Conservation (phyloP, 2,888 invertebrate genomes). For the Drosophila testacea region DNA sequence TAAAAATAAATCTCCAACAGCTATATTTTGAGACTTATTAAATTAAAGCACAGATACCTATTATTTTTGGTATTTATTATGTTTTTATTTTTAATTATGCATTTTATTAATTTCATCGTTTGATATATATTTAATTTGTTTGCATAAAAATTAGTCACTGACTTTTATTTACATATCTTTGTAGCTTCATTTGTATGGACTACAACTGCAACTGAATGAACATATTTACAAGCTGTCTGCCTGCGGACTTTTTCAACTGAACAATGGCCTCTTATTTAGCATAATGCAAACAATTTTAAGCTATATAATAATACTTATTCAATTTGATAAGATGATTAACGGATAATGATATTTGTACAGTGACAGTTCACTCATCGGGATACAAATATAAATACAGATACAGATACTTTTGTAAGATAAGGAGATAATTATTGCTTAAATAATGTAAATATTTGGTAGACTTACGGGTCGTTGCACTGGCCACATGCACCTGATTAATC, state of each 20-base stretch:
- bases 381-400: constrained; percentile 7
- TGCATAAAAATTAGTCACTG: background rate
- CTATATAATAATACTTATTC: constrained; percentile 75
- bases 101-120: too few relatives aligned
- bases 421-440: constrained; percentile 13
- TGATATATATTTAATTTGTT: too few relatives aligned
- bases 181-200: constrained; percentile 52
- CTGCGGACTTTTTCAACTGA: constrained; percentile 75
- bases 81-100: too few relatives aligned
- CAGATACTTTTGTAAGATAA: constrained; percentile 9
- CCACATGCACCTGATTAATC: constrained; percentile 17
- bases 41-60: too few relatives aligned
- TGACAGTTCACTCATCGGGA: background rate
- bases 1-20: too few relatives aligned
- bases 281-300: constrained; percentile 67
- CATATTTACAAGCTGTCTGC: constrained; percentile 52
- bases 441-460: constrained; percentile 45
- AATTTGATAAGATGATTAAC: constrained; percentile 75
- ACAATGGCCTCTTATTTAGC: constrained; percentile 69
- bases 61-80: too few relatives aligned
- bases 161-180: constrained; percentile 40
- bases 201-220: constrained; percentile 19
- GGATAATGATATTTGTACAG: constrained; percentile 43
- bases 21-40: too few relatives aligned
- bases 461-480: constrained; percentile 73